These are phyloP conservation scores for Agriopis marginaria DNA, from an alignment of 2,888 invertebrate genomes.

Conservation along the genomic window DNA sequence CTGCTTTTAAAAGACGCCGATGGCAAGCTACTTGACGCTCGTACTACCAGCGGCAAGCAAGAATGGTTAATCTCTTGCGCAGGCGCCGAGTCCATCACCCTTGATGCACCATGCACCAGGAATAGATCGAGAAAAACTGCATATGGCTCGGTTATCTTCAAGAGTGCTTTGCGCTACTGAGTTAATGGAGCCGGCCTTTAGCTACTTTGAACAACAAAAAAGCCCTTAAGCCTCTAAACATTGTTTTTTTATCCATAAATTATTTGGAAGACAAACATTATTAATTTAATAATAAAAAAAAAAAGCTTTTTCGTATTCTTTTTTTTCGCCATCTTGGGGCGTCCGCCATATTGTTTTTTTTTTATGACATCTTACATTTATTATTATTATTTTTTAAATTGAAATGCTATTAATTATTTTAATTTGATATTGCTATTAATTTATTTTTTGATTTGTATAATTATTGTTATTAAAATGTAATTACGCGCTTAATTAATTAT, in stretches of 20 bases:
- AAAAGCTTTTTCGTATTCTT: no score
- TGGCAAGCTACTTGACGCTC: conserved; percentile 40
- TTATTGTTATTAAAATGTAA: no score
- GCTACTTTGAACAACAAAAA: conserved; percentile 19
- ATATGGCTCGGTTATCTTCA: conserved; percentile 69
- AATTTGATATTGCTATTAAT: no score
- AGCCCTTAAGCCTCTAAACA: not conserved
- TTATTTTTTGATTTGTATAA: no score
- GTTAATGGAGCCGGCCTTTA: conserved; percentile 56
- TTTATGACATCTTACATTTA: no score
- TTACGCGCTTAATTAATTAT: no score
- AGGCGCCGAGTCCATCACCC: conserved; percentile 67
- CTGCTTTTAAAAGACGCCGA: conserved; percentile 57
- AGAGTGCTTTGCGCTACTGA: conserved; percentile 48
- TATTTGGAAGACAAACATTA: no score
- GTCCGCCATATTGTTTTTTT: no score
- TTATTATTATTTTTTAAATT: no score
- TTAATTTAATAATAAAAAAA: no score
- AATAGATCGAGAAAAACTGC: conserved; percentile 77
- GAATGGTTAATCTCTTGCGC: conserved; percentile 60
- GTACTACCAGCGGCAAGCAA: conserved; percentile 37
- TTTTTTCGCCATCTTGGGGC: no score
- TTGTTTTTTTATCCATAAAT: not conserved
- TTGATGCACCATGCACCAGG: conserved; percentile 56
- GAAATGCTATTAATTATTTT: no score